These are phyloP conservation scores for Hemichromis elongatus DNA, from an alignment of 2,113 vertebrate species.

Conservation along the genomic window DNA sequence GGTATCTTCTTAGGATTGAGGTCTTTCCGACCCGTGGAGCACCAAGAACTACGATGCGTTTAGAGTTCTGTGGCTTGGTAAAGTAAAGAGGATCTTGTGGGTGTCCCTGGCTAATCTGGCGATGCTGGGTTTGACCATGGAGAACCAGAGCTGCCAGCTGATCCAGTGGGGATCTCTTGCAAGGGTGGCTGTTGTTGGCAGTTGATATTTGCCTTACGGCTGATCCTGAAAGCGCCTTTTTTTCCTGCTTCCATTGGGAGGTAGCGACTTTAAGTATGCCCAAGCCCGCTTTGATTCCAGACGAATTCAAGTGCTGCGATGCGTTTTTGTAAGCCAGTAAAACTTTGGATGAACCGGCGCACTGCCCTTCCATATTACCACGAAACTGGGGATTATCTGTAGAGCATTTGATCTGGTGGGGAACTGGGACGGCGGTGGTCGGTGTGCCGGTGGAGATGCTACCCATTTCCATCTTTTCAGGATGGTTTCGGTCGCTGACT, in stretches of 20 bases:
- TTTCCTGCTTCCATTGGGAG: constrained; percentile 69
- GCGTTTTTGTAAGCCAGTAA: constrained; percentile 60
- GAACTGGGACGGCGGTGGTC: background rate
- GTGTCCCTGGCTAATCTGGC: constrained; percentile 23
- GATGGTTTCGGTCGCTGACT: background rate
- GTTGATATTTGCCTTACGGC: constrained; percentile 2
- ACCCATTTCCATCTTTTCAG: constrained; percentile 11
- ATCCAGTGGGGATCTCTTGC: constrained; percentile 59
- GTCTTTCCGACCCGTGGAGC: constrained; percentile 76
- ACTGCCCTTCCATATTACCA: constrained; percentile 15
- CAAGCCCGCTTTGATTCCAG: constrained; percentile 66
- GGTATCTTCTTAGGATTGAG: constrained; percentile 72
- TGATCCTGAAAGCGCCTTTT: constrained; percentile 40
- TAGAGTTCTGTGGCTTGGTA: constrained; percentile 71
- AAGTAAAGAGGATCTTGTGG: background rate
- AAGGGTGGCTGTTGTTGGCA: background rate
- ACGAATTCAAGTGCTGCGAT: constrained; percentile 55
- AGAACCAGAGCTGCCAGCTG: constrained; percentile 65
- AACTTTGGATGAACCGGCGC: constrained; percentile 43
- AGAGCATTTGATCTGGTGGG: constrained; percentile 9
- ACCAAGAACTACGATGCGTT: constrained; percentile 76
- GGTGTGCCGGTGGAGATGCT: background rate
- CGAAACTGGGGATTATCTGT: background rate
- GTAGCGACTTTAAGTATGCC: constrained; percentile 66
- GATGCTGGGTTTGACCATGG: constrained; percentile 40